These are phyloP conservation scores for Microtus pennsylvanicus DNA, from an alignment of 2,113 vertebrate species.

Conservation along the genomic window DNA sequence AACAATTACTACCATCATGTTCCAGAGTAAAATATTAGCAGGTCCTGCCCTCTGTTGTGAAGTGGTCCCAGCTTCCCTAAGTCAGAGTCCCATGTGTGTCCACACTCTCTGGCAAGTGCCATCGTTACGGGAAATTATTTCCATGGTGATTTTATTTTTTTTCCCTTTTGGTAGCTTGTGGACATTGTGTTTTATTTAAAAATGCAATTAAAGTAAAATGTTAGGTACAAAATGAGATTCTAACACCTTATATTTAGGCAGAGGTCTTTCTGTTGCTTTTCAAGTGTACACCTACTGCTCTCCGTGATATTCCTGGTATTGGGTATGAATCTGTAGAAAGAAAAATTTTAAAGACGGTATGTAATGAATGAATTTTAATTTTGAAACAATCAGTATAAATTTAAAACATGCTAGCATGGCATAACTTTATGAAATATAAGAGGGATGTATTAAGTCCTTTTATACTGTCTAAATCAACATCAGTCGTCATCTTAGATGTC, in stretches of 20 bases:
- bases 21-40: neutral
- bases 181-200: slow-evolving; percentile 23
- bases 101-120: neutral
- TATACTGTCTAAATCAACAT: neutral
- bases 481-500: slow-evolving; percentile 27
- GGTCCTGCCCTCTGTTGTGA: too few species aligned
- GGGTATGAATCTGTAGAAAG: slow-evolving; percentile 22
- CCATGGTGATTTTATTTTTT: neutral
- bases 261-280: slow-evolving; percentile 14
- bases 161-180: neutral
- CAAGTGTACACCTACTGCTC: neutral
- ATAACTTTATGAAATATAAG: slow-evolving; percentile 38
- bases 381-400: slow-evolving; percentile 7
- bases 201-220: slow-evolving; percentile 21
- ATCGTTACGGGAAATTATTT: neutral
- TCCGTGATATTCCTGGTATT: neutral
- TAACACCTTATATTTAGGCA: slow-evolving; percentile 1
- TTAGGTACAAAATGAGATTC: slow-evolving; percentile 31
- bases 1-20: neutral
- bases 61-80: neutral
- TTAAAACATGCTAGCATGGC: slow-evolving; percentile 15
- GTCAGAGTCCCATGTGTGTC: neutral
- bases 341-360: slow-evolving; percentile 54
- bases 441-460: slow-evolving; percentile 2
- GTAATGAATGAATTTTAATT: slow-evolving; percentile 24